phyloP scores from a whole-genome alignment of 2,797 vertebrate species.

The Microhierax caerulescens region DNA sequence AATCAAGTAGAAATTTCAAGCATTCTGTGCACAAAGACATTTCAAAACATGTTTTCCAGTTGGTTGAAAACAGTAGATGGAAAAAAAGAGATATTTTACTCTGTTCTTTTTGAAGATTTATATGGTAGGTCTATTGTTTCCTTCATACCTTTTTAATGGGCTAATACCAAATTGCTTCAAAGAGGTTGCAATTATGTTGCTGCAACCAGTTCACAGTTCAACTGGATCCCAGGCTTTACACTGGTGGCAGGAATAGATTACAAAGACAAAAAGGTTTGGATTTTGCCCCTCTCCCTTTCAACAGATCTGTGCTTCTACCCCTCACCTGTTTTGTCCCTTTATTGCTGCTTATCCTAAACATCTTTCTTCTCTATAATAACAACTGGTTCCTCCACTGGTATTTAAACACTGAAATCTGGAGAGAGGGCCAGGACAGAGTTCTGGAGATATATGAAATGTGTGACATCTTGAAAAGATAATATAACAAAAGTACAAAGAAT shows the following conservation, averaged over 20 bases:
- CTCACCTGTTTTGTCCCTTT: not conserved
- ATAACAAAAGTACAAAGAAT: not conserved
- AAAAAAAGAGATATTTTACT: not conserved
- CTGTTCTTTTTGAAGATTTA: not conserved
- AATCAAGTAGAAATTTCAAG: not conserved
- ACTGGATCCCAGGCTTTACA: not conserved
- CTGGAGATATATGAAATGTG: not conserved
- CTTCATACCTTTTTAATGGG: not conserved
- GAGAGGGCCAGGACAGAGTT: not conserved
- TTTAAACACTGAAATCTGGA: not conserved
- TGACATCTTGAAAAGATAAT: not conserved
- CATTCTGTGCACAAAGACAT: not conserved
- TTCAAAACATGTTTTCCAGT: not conserved
- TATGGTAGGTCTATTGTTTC: not conserved
- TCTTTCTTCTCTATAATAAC: not conserved
- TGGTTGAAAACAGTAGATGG: not conserved
- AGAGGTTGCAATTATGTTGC: not conserved
- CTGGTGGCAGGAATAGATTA: not conserved
- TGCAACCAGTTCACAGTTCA: not conserved
- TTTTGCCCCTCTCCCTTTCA: not conserved
- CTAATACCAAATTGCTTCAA: not conserved
- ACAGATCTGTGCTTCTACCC: not conserved
- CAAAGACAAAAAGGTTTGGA: not conserved
- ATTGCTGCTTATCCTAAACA: not conserved
- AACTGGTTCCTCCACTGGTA: not conserved